Conservation (phyloP, 2,797 vertebrate genomes). For the Betta splendens region DNA sequence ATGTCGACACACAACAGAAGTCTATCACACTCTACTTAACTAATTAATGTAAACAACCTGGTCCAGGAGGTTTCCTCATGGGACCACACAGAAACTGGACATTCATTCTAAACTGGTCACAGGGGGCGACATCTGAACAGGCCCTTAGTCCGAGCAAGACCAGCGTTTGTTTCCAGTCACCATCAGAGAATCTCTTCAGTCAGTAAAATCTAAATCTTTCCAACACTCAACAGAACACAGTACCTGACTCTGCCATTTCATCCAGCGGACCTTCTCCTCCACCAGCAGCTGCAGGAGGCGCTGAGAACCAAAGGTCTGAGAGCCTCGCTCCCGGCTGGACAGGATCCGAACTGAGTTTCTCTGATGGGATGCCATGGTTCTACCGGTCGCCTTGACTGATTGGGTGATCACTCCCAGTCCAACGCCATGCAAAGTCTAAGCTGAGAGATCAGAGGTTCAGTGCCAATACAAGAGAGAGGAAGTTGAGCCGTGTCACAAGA, state of each 20-base stretch:
- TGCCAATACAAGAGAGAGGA: background rate
- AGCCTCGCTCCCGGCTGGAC: constrained; percentile 91
- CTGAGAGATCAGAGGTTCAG: constrained; percentile 44
- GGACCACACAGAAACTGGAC: background rate
- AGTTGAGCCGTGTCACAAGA: background rate
- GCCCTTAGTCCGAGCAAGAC: constrained; percentile 17
- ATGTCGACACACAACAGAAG: too few relatives aligned
- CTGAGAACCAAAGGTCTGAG: constrained; percentile 90
- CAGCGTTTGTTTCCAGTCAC: constrained; percentile 17
- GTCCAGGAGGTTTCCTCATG: too few relatives aligned
- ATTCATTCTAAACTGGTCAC: background rate
- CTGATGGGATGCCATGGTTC: constrained; percentile 85
- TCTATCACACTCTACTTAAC: too few relatives aligned
- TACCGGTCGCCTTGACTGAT: constrained; percentile 73
- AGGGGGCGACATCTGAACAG: constrained; percentile 9
- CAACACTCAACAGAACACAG: background rate
- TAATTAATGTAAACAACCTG: too few relatives aligned
- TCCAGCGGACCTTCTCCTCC: constrained; percentile 97
- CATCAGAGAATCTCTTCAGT: too few relatives aligned
- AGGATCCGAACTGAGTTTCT: constrained; percentile 97
- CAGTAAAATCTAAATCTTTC: too few relatives aligned
- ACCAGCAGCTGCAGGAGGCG: constrained; percentile 95
- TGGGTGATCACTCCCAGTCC: constrained; percentile 75
- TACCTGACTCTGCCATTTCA: constrained; percentile 99
- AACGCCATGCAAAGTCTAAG: constrained; percentile 83